A percentile compares a stretch with the other conserved stretches of the same genome.
These are phyloP conservation scores for Gymnocheta viridis DNA, from an alignment of 2,888 invertebrate species.

Conservation along the genomic window DNA sequence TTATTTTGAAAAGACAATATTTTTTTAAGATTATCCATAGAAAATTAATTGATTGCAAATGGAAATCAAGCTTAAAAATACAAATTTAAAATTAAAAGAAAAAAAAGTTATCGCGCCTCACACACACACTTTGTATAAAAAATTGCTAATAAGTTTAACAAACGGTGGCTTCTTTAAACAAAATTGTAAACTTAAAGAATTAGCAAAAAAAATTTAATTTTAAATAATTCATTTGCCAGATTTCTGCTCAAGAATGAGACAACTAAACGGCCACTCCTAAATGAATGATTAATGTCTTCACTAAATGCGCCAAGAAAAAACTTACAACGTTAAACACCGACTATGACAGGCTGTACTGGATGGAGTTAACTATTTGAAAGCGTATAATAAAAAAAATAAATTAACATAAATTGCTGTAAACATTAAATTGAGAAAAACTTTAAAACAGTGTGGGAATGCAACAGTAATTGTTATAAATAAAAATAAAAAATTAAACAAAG, in stretches of 20 bases:
- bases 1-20: too few species aligned
- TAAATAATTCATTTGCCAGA: not conserved
- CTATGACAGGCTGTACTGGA: not conserved
- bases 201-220: not conserved
- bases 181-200: not conserved
- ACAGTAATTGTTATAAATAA: conserved; percentile 57
- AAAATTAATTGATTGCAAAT: too few species aligned
- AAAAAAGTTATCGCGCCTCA: not conserved
- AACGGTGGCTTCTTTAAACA: not conserved
- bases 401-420: conserved; percentile 59
- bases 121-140: not conserved
- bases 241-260: not conserved
- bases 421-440: not conserved
- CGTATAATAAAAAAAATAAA: conserved; percentile 20
- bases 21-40: too few species aligned
- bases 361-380: not conserved
- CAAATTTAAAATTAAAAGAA: not conserved
- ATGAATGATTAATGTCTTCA: conserved; percentile 67
- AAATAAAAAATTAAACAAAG: conserved; percentile 9
- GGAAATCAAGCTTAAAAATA: too few species aligned
- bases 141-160: not conserved
- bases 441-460: conserved; percentile 57
- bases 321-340: not conserved
- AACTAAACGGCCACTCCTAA: conserved; percentile 58
- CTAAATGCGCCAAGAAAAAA: conserved; percentile 3